These are phyloP conservation scores for Hyla sarda DNA, from an alignment of 2,113 vertebrate species.

Conservation along the genomic window DNA sequence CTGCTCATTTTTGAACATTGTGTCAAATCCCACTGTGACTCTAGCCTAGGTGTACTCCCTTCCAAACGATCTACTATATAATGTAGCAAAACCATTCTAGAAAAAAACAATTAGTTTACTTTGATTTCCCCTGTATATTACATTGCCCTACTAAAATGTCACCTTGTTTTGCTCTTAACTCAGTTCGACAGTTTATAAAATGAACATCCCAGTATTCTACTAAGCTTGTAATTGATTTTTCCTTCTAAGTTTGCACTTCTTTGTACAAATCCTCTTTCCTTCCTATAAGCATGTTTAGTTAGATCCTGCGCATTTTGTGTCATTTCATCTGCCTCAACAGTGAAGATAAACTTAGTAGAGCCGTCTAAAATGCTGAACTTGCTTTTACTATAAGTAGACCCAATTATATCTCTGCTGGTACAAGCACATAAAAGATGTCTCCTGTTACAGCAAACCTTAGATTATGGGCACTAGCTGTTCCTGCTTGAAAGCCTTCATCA, in stretches of 20 bases:
- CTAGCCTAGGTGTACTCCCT: no score
- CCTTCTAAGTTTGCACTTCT: constrained; percentile 43
- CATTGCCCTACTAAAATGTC: constrained; percentile 11
- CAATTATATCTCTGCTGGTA: constrained; percentile 64
- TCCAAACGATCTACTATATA: no score
- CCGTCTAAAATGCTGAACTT: constrained; percentile 68
- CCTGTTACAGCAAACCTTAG: constrained; percentile 61
- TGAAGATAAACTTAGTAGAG: constrained; percentile 61
- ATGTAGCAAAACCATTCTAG: background rate
- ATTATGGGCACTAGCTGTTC: constrained; percentile 55
- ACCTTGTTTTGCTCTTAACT: background rate
- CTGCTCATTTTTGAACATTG: no score
- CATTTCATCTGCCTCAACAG: constrained; percentile 63
- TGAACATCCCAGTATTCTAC: constrained; percentile 21
- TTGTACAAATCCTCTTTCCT: constrained; percentile 47
- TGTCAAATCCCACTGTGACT: no score
- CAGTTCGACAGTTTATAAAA: background rate
- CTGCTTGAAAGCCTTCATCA: constrained; percentile 65
- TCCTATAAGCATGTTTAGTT: constrained; percentile 49
- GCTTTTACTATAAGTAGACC: constrained; percentile 67
- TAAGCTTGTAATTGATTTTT: constrained; percentile 40
- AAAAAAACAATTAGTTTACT: constrained; percentile 4
- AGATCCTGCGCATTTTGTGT: constrained; percentile 56
- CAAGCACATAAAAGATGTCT: constrained; percentile 64
- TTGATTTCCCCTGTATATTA: background rate